Percentiles rank a stretch among this genome's conserved stretches.
phyloP scores from a whole-genome alignment of 2,797 vertebrate species.

The Holocentrus rufus region DNA sequence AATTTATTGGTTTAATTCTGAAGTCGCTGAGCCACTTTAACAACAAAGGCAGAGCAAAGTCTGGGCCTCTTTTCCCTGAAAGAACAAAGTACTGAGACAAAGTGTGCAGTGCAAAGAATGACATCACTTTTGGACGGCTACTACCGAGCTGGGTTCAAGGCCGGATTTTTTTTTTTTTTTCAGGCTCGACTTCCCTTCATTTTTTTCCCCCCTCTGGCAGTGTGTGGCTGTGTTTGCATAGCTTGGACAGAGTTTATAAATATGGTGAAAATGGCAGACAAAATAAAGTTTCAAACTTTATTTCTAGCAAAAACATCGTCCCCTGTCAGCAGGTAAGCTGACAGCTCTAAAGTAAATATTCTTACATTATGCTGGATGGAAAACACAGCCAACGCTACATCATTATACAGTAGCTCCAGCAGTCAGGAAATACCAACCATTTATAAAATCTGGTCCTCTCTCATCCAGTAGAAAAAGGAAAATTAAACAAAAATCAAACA shows the following conservation, averaged over 20 bases:
- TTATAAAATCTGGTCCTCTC: constrained; percentile 68
- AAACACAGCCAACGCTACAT: constrained; percentile 55
- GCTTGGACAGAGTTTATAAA: constrained; percentile 68
- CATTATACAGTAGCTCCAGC: constrained; percentile 74
- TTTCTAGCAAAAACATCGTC: constrained; percentile 74
- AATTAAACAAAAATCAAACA: constrained; percentile 60
- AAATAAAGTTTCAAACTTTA: constrained; percentile 77
- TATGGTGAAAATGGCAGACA: constrained; percentile 64
- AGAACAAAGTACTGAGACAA: constrained; percentile 75
- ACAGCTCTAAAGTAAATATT: constrained; percentile 52
- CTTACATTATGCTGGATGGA: constrained; percentile 58
- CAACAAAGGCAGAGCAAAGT: constrained; percentile 62
- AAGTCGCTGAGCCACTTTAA: constrained; percentile 57
- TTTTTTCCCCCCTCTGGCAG: constrained; percentile 51
- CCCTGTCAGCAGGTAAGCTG: constrained; percentile 51
- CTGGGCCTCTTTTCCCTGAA: constrained; percentile 53
- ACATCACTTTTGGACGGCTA: constrained; percentile 78
- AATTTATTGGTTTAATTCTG: constrained; percentile 70
- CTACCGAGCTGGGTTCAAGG: constrained; percentile 66
- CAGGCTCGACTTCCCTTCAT: constrained; percentile 44
- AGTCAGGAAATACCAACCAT: constrained; percentile 71
- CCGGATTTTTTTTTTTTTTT: constrained; percentile 56
- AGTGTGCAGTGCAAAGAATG: constrained; percentile 74
- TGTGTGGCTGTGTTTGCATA: constrained; percentile 61
- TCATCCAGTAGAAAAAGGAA: constrained; percentile 56